These are phyloP conservation scores for Phymatocera aterrima DNA, from an alignment of 2,888 invertebrate genomes.

Conservation along the genomic window DNA sequence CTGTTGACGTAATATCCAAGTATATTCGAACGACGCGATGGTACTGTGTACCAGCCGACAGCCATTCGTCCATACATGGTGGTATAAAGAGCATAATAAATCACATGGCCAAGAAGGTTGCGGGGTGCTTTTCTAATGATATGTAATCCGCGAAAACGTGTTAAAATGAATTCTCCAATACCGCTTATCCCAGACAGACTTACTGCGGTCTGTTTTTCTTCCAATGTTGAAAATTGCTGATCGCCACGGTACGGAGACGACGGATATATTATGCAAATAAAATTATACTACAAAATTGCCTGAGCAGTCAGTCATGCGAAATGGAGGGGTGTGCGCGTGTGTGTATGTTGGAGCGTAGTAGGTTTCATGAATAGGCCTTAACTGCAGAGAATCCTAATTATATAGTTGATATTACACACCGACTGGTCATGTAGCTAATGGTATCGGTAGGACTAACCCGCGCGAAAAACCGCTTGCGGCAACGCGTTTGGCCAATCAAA, in stretches of 20 bases:
- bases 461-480: too few relatives aligned
- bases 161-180: too few relatives aligned
- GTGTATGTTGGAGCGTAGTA: not conserved
- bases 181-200: not conserved
- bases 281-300: not conserved
- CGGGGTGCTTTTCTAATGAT: too few relatives aligned
- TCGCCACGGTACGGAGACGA: not conserved
- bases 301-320: not conserved
- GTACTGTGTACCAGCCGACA: not conserved
- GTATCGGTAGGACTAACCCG: not conserved
- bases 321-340: not conserved
- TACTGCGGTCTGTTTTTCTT: not conserved
- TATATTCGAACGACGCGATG: not conserved
- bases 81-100: not conserved
- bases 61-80: not conserved
- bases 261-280: not conserved
- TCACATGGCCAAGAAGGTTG: not conserved
- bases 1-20: constrained; percentile 14
- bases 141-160: too few relatives aligned
- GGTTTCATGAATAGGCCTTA: not conserved
- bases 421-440: not conserved
- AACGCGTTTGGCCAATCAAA: too few relatives aligned
- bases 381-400: not conserved
- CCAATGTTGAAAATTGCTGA: not conserved
- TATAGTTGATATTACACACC: not conserved